A percentile compares a stretch with the other conserved stretches of the same genome.
phyloP scores from a whole-genome alignment of 2,797 vertebrate genomes.

The Ptychadena robeensis region DNA sequence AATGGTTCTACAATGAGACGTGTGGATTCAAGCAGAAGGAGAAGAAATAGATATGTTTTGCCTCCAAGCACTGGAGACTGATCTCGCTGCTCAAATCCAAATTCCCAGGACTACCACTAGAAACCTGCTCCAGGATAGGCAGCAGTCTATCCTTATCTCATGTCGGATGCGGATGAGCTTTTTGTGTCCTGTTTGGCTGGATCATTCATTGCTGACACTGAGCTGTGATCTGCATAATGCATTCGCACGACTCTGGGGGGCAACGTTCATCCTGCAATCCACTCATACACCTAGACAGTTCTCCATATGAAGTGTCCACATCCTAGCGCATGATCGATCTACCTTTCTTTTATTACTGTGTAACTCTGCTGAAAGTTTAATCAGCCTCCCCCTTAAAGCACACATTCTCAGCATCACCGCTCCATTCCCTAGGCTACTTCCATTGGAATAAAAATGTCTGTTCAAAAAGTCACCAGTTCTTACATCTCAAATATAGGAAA shows the following conservation, averaged over 20 bases:
- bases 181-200: conserved; percentile 55
- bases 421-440: background rate
- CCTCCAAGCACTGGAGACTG: conserved; percentile 54
- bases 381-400: background rate
- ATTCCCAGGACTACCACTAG: conserved; percentile 48
- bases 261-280: conserved; percentile 27
- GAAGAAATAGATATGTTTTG: conserved; percentile 60
- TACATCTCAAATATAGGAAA: background rate
- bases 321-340: background rate
- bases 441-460: background rate
- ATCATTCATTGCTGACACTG: conserved; percentile 49
- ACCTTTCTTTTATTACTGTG: background rate
- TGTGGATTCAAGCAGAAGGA: conserved; percentile 46
- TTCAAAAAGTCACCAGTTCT: background rate
- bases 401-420: background rate
- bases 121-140: conserved; percentile 50
- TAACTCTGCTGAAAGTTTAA: conserved; percentile 34
- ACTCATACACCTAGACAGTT: conserved; percentile 33
- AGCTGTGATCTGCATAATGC: conserved; percentile 58
- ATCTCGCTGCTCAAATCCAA: conserved; percentile 47
- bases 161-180: conserved; percentile 34
- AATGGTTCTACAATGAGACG: conserved; percentile 41
- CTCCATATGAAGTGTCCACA: background rate
- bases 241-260: conserved; percentile 44
- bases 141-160: conserved; percentile 46